A percentile compares a stretch with the other conserved stretches of the same genome.
Conservation (phyloP, 2,888 invertebrate genomes). For the Trachelus tabidus region DNA sequence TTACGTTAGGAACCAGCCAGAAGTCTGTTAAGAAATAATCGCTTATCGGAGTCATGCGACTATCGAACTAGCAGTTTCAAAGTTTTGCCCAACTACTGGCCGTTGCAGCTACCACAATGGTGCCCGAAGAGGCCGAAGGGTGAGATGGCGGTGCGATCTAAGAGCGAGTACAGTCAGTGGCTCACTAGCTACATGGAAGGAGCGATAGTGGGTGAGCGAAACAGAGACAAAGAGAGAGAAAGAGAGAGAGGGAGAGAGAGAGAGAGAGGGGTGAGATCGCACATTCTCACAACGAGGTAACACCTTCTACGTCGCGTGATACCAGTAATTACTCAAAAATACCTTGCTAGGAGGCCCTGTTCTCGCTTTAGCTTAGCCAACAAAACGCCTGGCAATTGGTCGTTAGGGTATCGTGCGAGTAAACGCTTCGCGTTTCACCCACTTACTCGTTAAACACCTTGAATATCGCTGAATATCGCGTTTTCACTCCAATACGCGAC, state of each 20-base stretch:
- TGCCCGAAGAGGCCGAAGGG: constrained; percentile 24
- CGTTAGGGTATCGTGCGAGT: constrained; percentile 55
- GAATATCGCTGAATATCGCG: constrained; percentile 28
- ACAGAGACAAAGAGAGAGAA: too few species aligned
- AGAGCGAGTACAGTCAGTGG: background rate
- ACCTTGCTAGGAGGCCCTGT: constrained; percentile 43
- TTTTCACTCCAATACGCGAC: background rate
- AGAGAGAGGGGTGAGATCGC: background rate
- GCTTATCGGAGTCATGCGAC: constrained; percentile 57
- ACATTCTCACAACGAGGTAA: constrained; percentile 39
- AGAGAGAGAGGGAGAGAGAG: background rate
- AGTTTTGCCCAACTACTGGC: constrained; percentile 50
- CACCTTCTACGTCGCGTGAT: constrained; percentile 62
- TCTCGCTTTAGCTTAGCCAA: constrained; percentile 52
- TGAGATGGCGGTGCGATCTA: constrained; percentile 17
- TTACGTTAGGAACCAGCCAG: constrained; percentile 30
- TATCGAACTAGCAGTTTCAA: constrained; percentile 52
- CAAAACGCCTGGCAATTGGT: constrained; percentile 53
- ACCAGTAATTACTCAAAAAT: constrained; percentile 62
- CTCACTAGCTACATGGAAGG: constrained; percentile 7
- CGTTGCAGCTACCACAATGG: background rate
- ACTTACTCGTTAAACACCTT: constrained; percentile 43
- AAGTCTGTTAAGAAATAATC: constrained; percentile 38
- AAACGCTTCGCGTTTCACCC: constrained; percentile 53
- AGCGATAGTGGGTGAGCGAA: constrained; percentile 12